Evolutionary conservation across 2,888 invertebrate genomes (phyloP), one percentile per base, ranked within the genome.

Genomic region (Acheta domesticus): DNA sequence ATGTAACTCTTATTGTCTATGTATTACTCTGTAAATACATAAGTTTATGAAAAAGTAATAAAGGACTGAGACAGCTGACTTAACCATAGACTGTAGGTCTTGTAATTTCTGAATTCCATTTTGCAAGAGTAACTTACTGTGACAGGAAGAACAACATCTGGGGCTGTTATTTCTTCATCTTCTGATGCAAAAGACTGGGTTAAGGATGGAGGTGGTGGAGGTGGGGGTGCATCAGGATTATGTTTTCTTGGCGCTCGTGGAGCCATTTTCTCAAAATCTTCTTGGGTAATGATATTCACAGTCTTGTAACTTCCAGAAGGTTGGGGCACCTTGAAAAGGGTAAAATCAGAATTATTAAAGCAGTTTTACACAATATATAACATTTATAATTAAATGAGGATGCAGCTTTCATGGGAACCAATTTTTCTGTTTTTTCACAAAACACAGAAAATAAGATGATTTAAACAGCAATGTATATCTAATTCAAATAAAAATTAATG

Each of bases 251-350:
- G 93, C 12, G 88, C 88, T 83, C 90, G 89, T 0, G 93, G 92
- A 23, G 91, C 90, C 85, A 93, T 88, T 84, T 94, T 95, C 83
- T 96, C 93, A 88, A 96, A 97, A 86, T 92, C 93, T 85, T 95
- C 96, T 86, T 95, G 95, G 81, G 93, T 92, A 84, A 98, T 96
- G 81, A 97, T 88, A 83, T 94, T 96, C 75, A 98, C 95, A 0
- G 96, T 96, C 86, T 95, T 93, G 88, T 94, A 94, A 83, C 90
- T 92, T 81, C 88, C 89, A 77, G 86, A 84, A 1, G 87, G 78
- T 78, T 84, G 83, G 12, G 82, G 80, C 82, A 76, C 76, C 76
- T 76, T n/a, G n/a, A 14, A 12, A 75, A 21, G 11, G n/a, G 12
- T 14, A 76, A 76, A 14, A 62, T 62, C 8, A 62, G 8, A 36